Conservation (phyloP, 2,888 invertebrate genomes). For the Timema cristinae region DNA sequence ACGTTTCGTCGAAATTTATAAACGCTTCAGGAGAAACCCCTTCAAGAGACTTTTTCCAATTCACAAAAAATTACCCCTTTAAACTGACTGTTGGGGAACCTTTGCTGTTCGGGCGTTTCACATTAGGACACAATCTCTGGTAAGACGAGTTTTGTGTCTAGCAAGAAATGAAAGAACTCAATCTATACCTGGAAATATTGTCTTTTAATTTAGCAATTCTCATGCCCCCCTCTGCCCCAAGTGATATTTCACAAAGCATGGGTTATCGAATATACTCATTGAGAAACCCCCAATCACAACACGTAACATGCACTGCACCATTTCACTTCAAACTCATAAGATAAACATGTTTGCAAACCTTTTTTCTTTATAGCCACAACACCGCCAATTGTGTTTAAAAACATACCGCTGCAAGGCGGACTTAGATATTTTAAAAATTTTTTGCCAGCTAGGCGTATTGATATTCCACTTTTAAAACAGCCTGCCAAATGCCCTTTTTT, state of each 20-base stretch:
- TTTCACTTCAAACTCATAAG: slow-evolving; percentile 5
- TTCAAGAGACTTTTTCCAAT: slow-evolving; percentile 22
- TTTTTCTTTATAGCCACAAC: background rate
- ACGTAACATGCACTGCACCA: background rate
- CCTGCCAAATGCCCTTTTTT: no score
- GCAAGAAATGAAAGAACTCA: background rate
- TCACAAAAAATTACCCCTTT: background rate
- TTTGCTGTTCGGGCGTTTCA: background rate
- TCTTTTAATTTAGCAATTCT: background rate
- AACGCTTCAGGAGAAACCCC: slow-evolving; percentile 25
- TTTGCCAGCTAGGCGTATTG: no score
- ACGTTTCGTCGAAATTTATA: slow-evolving; percentile 40
- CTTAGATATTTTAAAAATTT: no score
- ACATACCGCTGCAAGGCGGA: no score
- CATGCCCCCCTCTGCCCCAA: slow-evolving; percentile 1
- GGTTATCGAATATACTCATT: background rate
- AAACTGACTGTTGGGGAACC: background rate
- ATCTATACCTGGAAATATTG: background rate
- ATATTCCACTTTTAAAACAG: no score
- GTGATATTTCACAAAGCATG: background rate
- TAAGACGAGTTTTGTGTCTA: background rate
- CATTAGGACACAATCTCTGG: background rate
- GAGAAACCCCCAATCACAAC: slow-evolving; percentile 3
- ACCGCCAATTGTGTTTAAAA: no score
- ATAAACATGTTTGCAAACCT: background rate